Evolutionary conservation across 2,888 invertebrate genomes (phyloP).

Genomic region (Xestia ashworthii): DNA sequence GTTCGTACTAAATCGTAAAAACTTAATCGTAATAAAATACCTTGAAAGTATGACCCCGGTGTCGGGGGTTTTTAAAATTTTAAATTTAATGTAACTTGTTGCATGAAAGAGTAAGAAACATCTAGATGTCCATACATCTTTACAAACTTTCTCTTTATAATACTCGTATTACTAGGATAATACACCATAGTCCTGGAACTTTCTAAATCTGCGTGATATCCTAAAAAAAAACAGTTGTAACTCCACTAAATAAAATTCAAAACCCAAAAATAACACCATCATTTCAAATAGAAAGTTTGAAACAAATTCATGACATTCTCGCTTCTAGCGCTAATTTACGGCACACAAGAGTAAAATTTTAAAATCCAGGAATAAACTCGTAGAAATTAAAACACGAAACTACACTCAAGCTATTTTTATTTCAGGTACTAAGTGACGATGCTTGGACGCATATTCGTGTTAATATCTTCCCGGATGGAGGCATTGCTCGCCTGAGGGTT

Average conservation of each 20-base stretch:
- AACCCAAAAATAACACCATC: conserved; percentile 20
- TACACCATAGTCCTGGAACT: not conserved
- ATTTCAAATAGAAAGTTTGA: conserved; percentile 55
- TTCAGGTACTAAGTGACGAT: conserved; percentile 85
- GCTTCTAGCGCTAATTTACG: conserved; percentile 37
- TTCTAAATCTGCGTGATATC: not conserved
- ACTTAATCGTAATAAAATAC: too few relatives aligned
- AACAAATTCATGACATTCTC: conserved; percentile 35
- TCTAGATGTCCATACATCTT: too few relatives aligned
- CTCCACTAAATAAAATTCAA: conserved; percentile 9
- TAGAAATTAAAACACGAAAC: conserved; percentile 41
- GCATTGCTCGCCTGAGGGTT: conserved; percentile 91
- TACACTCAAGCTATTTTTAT: conserved; percentile 40
- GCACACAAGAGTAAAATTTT: conserved; percentile 40
- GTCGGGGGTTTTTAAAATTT: too few relatives aligned
- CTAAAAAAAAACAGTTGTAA: not conserved
- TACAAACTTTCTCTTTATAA: too few relatives aligned
- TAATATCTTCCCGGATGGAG: conserved; percentile 92
- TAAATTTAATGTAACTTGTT: too few relatives aligned
- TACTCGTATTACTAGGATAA: too few relatives aligned
- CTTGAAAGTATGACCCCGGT: too few relatives aligned
- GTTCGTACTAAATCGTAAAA: too few relatives aligned
- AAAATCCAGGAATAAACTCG: conserved; percentile 41
- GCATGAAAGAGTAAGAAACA: too few relatives aligned
- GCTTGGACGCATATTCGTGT: conserved; percentile 91